Evolutionary conservation across 2,113 vertebrate genomes (phyloP).

Genomic region (Laticauda laticaudata): DNA sequence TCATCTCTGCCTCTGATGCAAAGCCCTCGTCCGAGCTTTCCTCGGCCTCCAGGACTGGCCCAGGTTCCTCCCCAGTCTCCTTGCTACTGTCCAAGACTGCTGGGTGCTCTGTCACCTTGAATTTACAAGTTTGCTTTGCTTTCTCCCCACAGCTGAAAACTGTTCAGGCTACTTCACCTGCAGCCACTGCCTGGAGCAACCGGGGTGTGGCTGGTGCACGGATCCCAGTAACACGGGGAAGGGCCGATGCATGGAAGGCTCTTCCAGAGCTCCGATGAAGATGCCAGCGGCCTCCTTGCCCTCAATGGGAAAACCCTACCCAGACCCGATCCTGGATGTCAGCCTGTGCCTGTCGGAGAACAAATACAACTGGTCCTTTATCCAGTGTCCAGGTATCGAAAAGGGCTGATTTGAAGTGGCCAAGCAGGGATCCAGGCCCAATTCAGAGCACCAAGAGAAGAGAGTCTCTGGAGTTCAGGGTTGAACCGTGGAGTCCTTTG

Average conservation of each 20-base stretch:
- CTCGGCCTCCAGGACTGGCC: too few species aligned
- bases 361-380: conserved; percentile 94
- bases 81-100: too few species aligned
- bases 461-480: too few species aligned
- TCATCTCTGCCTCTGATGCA: too few species aligned
- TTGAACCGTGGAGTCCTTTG: too few species aligned
- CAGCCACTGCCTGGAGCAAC: conserved; percentile 90
- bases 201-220: conserved; percentile 95
- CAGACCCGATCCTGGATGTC: conserved; percentile 83
- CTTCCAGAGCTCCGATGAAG: conserved; percentile 86
- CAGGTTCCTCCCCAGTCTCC: too few species aligned
- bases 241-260: conserved; percentile 92
- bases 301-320: conserved; percentile 62
- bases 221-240: conserved; percentile 92
- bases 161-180: conserved; percentile 95
- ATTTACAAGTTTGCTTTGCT: not conserved
- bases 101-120: too few species aligned
- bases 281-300: conserved; percentile 67
- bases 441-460: too few species aligned
- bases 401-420: not conserved
- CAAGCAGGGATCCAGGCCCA: not conserved
- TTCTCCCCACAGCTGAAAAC: conserved; percentile 82
- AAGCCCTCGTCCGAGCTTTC: too few species aligned
- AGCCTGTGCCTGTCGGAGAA: conserved; percentile 84
- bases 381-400: conserved; percentile 86